Percentiles rank a stretch among this genome's conserved stretches.
These are phyloP conservation scores for Nothocercus nigrocapillus DNA, from an alignment of 2,113 vertebrate genomes.

Conservation along the genomic window DNA sequence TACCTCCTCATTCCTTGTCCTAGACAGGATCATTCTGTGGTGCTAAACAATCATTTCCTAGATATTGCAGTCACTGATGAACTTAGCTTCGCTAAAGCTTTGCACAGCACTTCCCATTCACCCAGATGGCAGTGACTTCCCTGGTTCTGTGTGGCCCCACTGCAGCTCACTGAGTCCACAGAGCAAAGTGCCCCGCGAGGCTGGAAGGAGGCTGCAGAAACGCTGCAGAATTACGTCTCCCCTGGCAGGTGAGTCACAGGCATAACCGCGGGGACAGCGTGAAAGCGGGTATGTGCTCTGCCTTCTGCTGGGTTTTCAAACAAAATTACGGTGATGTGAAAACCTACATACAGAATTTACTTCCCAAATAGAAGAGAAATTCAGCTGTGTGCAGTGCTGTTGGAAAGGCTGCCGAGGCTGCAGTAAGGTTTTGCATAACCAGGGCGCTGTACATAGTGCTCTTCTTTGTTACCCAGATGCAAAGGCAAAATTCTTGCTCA, in stretches of 20 bases:
- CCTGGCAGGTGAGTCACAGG: slow-evolving; percentile 21
- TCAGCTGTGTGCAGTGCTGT: neutral
- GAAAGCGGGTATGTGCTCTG: neutral
- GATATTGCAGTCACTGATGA: neutral
- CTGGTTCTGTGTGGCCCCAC: neutral
- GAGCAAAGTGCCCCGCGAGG: neutral
- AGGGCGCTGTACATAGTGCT: neutral
- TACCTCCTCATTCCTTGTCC: neutral
- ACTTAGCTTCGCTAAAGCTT: neutral
- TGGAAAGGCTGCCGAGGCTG: neutral
- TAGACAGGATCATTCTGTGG: neutral
- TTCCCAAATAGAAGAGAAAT: slow-evolving; percentile 35
- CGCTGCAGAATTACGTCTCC: neutral
- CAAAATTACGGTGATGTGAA: neutral
- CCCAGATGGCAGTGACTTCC: rapidly evolving
- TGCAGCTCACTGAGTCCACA: neutral
- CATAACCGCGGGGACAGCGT: neutral
- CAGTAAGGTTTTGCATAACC: neutral
- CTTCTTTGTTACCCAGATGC: neutral
- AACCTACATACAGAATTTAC: neutral
- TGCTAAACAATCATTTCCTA: neutral
- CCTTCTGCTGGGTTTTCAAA: slow-evolving; percentile 24
- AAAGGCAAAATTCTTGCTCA: neutral
- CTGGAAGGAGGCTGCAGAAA: neutral
- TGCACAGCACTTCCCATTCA: neutral